Percentiles rank a stretch among this genome's conserved stretches.
phyloP scores from a whole-genome alignment of 30 jellyfish, hydroid and myxozoan genomes.

The Rhopilema esculentum region DNA sequence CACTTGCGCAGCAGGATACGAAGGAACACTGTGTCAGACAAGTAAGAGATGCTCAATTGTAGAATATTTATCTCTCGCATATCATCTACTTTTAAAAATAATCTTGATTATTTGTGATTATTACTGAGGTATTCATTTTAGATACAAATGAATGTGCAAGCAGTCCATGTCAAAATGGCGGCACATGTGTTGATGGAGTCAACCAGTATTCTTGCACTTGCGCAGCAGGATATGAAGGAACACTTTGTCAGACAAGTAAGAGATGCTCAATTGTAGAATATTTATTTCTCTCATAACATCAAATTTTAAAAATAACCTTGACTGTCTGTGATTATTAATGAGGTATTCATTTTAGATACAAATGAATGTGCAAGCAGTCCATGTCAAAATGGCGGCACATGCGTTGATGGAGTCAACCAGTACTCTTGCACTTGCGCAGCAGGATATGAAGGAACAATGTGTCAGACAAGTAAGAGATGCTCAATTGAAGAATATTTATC shows the following conservation, averaged over 20 bases:
- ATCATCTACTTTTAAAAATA: background rate
- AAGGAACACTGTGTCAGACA: no score
- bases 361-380: conserved; percentile 14
- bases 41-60: no score
- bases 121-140: background rate
- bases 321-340: no score
- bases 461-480: conserved; percentile 1
- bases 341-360: background rate
- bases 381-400: conserved; percentile 21
- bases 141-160: background rate
- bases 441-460: background rate
- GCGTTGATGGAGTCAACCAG: conserved; percentile 5
- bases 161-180: conserved; percentile 26
- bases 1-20: no score
- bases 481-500: background rate
- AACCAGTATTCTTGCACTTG: conserved; percentile 41
- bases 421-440: conserved; percentile 21
- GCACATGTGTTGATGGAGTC: conserved; percentile 11
- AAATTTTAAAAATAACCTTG: no score
- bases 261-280: no score
- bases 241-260: conserved; percentile 24
- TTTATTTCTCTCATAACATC: no score
- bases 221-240: conserved; percentile 12
- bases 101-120: no score
- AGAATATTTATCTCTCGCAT: background rate